Base-by-base conservation (phyloP, 1,140 invertebrate species). In the Ceratina australensis region DNA sequence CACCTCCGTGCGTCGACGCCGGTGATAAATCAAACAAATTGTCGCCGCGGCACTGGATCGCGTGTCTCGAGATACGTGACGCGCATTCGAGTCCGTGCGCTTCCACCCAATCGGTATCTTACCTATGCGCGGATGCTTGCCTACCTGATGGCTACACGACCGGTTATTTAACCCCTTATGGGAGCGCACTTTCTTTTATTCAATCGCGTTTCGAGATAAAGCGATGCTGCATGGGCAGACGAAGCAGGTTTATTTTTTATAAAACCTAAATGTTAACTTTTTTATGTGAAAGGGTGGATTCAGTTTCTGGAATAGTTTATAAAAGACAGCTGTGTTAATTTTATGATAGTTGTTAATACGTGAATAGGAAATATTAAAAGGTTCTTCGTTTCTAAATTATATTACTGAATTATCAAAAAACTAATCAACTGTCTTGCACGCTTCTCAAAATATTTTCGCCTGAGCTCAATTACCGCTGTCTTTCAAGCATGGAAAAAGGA, bases 21-120 rank as follows among this genome's bases (percentile, higher is more conserved):
- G 54, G 5, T 50, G 73, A 75, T 75, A 75, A 75, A 75, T 75
- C 73, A 75, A 75, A 59, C 64, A 67, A 68, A 75, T 68, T 68
- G 64, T 68, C 54, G 28, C 47, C 33, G 22, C 63, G 22, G 67
- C 72, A 64, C 60, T 65, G 16, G 72, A 73, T 65, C 61, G 72
- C 60, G 28, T 65, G 60, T 54, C 28, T 28, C 15, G 59, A 18
- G n/a, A 50, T 52, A 72, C 71, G 69, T 28, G 69, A 72, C 57
- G 18, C 57, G 33, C 68, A 54, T 68, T 26, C 65, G 12, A 13
- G 50, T 4, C 8, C 12, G 24, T 18, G 47, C 24, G 50, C 13
- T 28, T 54, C n/a, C 13, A 20, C 20, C 20, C 33, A 5, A 42
- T 16, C 8, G 18, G 1, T 7, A 68, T 68, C 65, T 68, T 68